Conservation (phyloP, 2,113 vertebrate genomes). For the Uria lomvia region DNA sequence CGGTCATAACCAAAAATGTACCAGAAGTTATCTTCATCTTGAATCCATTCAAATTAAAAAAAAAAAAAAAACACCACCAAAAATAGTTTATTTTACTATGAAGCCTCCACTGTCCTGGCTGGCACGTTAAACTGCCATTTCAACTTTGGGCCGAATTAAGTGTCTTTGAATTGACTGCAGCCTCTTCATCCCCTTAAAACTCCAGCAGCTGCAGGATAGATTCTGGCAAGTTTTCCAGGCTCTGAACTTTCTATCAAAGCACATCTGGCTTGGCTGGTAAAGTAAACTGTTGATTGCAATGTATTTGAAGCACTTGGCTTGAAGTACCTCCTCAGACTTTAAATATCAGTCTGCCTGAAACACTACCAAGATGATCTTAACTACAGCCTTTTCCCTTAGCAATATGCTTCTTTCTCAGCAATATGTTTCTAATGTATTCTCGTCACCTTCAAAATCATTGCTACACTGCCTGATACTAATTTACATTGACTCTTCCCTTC, state of each 20-base stretch:
- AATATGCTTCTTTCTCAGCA: not conserved
- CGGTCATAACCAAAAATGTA: not conserved
- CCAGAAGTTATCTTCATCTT: not conserved
- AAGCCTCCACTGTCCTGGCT: not conserved
- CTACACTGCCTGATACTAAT: not conserved
- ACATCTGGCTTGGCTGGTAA: not conserved
- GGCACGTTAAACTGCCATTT: not conserved
- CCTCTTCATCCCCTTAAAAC: not conserved
- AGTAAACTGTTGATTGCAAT: constrained; percentile 14
- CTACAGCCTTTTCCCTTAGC: not conserved
- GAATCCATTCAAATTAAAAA: not conserved
- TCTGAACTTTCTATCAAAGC: not conserved
- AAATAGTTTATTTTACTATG: not conserved
- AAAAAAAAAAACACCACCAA: too few relatives aligned
- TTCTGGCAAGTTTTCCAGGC: not conserved
- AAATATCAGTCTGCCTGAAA: constrained; percentile 7
- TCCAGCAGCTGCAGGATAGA: not conserved
- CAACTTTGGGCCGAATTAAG: not conserved
- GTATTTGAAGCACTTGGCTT: constrained; percentile 29
- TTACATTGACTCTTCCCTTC: not conserved
- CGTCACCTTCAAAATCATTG: not conserved
- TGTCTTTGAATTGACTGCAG: not conserved
- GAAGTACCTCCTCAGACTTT: not conserved
- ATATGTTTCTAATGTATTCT: not conserved
- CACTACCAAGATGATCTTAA: not conserved